A percentile compares a stretch with the other conserved stretches of the same genome.
phyloP scores from a whole-genome alignment of 2,113 vertebrate species.

The Scortum barcoo region DNA sequence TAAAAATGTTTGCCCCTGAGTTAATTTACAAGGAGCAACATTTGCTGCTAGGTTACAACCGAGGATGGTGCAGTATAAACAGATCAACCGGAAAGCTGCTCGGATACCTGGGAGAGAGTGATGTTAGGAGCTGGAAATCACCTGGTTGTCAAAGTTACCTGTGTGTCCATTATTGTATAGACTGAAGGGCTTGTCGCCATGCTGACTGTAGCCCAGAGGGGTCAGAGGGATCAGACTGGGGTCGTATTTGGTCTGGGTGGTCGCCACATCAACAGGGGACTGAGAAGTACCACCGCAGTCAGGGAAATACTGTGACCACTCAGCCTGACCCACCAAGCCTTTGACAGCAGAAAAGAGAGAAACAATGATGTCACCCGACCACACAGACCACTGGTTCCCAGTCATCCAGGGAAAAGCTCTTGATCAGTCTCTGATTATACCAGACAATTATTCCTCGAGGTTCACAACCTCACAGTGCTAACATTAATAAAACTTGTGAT shows the following conservation, averaged over 20 bases:
- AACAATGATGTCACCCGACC: constrained; percentile 58
- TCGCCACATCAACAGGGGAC: constrained; percentile 89
- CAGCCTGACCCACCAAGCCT: constrained; percentile 89
- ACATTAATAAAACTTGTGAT: neutral
- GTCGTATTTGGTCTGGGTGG: constrained; percentile 78
- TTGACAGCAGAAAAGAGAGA: constrained; percentile 47
- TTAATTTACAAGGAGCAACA: too few relatives aligned
- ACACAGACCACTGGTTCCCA: constrained; percentile 59
- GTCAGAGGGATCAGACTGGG: constrained; percentile 80
- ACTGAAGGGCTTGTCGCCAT: constrained; percentile 75
- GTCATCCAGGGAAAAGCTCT: constrained; percentile 54
- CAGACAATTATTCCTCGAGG: constrained; percentile 27
- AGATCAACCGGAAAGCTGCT: constrained; percentile 21
- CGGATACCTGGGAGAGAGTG: neutral
- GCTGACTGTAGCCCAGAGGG: constrained; percentile 84
- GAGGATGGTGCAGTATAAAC: constrained; percentile 23
- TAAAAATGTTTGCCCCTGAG: too few relatives aligned
- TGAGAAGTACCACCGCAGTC: constrained; percentile 89
- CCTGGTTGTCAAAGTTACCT: constrained; percentile 81
- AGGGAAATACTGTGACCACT: constrained; percentile 87
- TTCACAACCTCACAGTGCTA: constrained; percentile 5
- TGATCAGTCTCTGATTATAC: constrained; percentile 58
- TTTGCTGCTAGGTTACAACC: constrained; percentile 19
- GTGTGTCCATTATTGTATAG: constrained; percentile 93
- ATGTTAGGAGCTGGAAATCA: neutral